Conservation (phyloP, 2,888 invertebrate genomes). For the Glaucopsyche alexis region DNA sequence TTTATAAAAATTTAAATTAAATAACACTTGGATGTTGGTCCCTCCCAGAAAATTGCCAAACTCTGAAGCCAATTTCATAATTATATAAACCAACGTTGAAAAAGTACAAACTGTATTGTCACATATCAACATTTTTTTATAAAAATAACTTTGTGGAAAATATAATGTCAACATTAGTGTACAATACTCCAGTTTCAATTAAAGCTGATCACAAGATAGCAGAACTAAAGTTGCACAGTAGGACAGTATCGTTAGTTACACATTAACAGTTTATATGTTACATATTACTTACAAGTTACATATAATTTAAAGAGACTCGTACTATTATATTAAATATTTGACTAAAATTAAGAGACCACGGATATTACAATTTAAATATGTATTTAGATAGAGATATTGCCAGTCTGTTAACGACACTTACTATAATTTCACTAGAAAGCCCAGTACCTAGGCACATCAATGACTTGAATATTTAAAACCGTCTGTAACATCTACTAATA, state of each 20-base stretch:
- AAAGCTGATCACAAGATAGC: constrained; percentile 78
- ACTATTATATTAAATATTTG: constrained; percentile 79
- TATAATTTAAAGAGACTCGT: constrained; percentile 74
- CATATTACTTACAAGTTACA: constrained; percentile 73
- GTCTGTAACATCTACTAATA: constrained; percentile 78
- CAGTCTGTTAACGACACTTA: constrained; percentile 78
- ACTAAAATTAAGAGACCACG: constrained; percentile 78
- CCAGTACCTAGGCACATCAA: constrained; percentile 75
- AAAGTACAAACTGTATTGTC: constrained; percentile 75
- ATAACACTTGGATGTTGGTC: constrained; percentile 68
- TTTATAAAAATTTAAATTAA: constrained; percentile 48
- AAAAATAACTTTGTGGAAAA: constrained; percentile 75
- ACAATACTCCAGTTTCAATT: constrained; percentile 73
- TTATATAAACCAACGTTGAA: constrained; percentile 56
- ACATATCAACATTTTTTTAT: constrained; percentile 71
- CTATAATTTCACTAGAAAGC: constrained; percentile 74
- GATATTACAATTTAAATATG: constrained; percentile 76
- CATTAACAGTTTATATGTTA: constrained; percentile 69
- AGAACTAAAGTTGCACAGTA: constrained; percentile 75
- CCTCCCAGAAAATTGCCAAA: constrained; percentile 72
- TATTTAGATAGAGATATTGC: constrained; percentile 77
- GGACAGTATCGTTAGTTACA: constrained; percentile 69
- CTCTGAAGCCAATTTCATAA: constrained; percentile 54
- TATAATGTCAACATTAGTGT: constrained; percentile 67
- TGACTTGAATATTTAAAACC: constrained; percentile 75